Evolutionary conservation across 1,140 invertebrate genomes (phyloP).

Genomic region (Papilio polytes): DNA sequence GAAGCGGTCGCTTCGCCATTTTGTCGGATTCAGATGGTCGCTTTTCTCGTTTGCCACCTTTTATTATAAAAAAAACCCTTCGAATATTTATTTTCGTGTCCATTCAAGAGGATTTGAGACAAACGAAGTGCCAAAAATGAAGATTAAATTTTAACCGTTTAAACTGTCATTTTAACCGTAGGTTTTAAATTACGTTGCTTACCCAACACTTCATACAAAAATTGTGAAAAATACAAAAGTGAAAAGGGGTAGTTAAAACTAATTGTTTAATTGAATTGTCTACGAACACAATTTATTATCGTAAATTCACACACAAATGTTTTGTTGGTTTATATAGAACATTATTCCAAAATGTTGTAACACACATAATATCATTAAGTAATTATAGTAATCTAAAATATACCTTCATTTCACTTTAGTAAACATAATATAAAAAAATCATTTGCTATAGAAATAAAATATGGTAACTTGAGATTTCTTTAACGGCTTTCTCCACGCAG

Average conservation of each 20-base stretch:
- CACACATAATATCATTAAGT: neutral
- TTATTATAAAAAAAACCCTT: too few species aligned
- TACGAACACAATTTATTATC: neutral
- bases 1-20: too few species aligned
- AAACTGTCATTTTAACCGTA: too few species aligned
- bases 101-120: too few species aligned
- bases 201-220: too few species aligned
- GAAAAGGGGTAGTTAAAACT: neutral
- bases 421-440: neutral
- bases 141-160: too few species aligned
- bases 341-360: neutral
- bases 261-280: neutral
- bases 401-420: neutral
- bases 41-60: too few species aligned
- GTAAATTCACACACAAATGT: constrained; percentile 20
- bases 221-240: neutral
- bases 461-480: constrained; percentile 18
- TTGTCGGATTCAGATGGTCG: too few species aligned
- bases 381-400: constrained; percentile 9
- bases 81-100: too few species aligned
- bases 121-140: too few species aligned
- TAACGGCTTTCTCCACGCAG: neutral
- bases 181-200: too few species aligned
- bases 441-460: neutral
- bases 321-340: neutral